Evolutionary conservation across 1,140 invertebrate genomes (phyloP), one percentile per base, ranked within the genome.

Genomic region (Bombus soroeensis): DNA sequence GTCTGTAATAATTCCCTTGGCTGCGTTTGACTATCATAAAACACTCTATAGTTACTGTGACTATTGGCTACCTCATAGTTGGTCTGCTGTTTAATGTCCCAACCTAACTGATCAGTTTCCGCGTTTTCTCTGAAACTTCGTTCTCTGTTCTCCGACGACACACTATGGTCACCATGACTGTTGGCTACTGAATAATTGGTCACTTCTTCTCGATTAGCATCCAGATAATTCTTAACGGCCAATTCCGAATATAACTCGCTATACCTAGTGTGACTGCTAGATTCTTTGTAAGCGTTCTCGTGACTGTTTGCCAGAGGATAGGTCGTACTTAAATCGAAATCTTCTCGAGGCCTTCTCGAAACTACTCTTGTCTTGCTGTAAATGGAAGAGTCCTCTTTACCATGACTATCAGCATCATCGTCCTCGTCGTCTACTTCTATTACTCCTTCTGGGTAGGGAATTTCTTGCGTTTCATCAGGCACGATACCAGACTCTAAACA

Each of bases 61-160:
- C 92, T 93, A 37, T 93, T 93, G 1, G 92, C 92, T 12, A 93
- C 87, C 39, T 93, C 93, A 74, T 93, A 93, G 72, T 90, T 91
- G 2, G 74, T 68, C 0, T 80, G 75, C 15, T 71, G 25, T 39
- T 39, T 83, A 3, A 28, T 28, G 18, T 90, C 81, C 86, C 89
- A 88, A 13, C 66, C 47, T 8, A 79, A 57, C 43, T 79, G 81
- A 71, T 92, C 88, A 8, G 53, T 64, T 59, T 88, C 59, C 64
- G 83, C 66, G 28, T 41, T 74, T 47, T 79, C 57, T 57, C 66
- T 72, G 57, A 74, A 87, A 47, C n/a, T 83, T 77, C 79, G 82
- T 15, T 89, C 78, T 39, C 87, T 91, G 2, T 87, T 89, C 28
- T 91, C 85, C 0, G 37, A 71, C 12, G 79, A 59, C 57, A 86